phyloP scores from a whole-genome alignment of 2,113 vertebrate species.

The Heterotis niloticus region DNA sequence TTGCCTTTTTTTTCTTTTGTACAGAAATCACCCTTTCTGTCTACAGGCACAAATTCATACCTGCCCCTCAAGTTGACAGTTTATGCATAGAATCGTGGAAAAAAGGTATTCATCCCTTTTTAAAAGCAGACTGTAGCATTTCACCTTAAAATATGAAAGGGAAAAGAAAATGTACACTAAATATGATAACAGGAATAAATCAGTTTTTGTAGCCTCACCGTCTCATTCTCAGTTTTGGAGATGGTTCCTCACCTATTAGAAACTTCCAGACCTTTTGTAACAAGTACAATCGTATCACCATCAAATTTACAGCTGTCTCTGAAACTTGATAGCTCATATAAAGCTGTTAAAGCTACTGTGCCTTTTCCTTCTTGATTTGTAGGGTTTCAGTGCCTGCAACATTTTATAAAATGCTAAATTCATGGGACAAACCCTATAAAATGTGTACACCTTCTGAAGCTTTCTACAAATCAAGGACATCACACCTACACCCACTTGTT shows the following conservation, averaged over 20 bases:
- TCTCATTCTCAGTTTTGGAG: neutral
- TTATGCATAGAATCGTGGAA: too few species aligned
- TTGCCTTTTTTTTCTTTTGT: neutral
- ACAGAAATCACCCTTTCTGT: neutral
- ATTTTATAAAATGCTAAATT: neutral
- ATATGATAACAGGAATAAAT: neutral
- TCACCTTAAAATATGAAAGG: neutral
- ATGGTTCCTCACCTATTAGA: too few species aligned
- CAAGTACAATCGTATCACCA: neutral
- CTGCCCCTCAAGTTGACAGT: too few species aligned
- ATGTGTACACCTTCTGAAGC: neutral
- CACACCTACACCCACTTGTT: neutral
- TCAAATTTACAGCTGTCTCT: too few species aligned
- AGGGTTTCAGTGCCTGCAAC: neutral
- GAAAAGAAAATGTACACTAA: neutral
- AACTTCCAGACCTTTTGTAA: neutral
- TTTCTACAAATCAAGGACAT: neutral
- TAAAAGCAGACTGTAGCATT: neutral
- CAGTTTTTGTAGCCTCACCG: neutral
- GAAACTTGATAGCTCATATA: too few species aligned
- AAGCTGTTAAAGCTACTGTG: too few species aligned
- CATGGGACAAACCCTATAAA: neutral
- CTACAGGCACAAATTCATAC: neutral
- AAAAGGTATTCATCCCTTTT: too few species aligned
- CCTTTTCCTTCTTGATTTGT: neutral